phyloP scores from a whole-genome alignment of 2,888 invertebrate genomes.

The Epistrophella euchroma region DNA sequence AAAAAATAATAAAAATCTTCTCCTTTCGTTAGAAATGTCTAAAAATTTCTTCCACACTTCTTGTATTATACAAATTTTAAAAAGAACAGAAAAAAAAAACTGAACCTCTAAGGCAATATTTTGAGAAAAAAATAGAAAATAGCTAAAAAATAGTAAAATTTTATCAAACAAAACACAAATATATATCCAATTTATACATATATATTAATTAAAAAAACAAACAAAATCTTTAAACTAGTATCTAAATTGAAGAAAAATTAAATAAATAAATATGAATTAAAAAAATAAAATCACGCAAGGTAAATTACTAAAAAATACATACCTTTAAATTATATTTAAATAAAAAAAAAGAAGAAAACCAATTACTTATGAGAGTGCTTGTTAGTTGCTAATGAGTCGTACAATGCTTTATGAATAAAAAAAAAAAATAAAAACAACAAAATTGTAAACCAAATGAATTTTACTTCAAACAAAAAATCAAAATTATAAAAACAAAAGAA shows the following conservation, averaged over 20 bases:
- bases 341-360: conserved; percentile 47
- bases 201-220: conserved; percentile 38
- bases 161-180: conserved; percentile 72
- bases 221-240: conserved; percentile 51
- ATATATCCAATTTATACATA: conserved; percentile 71
- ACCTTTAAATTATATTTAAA: conserved; percentile 38
- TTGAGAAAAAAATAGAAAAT: conserved; percentile 58
- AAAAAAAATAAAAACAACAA: conserved; percentile 26
- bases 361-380: conserved; percentile 76
- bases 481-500: conserved; percentile 42
- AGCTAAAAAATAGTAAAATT: conserved; percentile 73
- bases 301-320: conserved; percentile 33
- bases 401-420: conserved; percentile 75
- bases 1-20: conserved; percentile 47
- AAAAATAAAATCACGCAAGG: conserved; percentile 51
- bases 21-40: conserved; percentile 67
- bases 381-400: conserved; percentile 76
- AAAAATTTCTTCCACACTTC: conserved; percentile 72
- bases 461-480: conserved; percentile 55
- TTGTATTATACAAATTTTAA: conserved; percentile 68
- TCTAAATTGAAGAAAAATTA: conserved; percentile 35
- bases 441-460: conserved; percentile 55
- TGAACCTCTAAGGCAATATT: conserved; percentile 65
- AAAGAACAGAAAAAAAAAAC: conserved; percentile 1
- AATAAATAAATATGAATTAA: conserved; percentile 46